Percentiles rank a stretch among this genome's conserved stretches.
Evolutionary conservation across 35 echinoderm and acorn worm genomes (phyloP).

Genomic region (Holothuria glaberrima): DNA sequence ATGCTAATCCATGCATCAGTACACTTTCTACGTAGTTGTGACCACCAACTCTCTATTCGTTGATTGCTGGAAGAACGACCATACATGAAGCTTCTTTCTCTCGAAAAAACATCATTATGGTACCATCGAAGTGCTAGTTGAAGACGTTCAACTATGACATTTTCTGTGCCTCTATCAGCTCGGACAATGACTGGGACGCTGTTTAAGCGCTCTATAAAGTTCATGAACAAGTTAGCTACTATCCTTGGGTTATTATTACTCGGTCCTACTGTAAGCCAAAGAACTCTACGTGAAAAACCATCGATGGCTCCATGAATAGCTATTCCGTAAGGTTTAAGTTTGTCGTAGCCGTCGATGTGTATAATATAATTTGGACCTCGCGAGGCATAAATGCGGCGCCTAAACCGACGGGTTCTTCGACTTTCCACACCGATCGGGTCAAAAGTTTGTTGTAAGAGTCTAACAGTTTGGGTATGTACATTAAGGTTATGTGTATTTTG

Average conservation of each 20-base stretch:
- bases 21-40: neutral
- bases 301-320: constrained; percentile 37
- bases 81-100: constrained; percentile 3
- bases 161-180: constrained; percentile 80
- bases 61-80: neutral
- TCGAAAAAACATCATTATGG: neutral
- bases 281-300: constrained; percentile 7
- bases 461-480: neutral
- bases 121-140: constrained; percentile 33
- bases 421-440: constrained; percentile 69
- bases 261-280: constrained; percentile 56
- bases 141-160: constrained; percentile 38
- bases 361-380: constrained; percentile 24
- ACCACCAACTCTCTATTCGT: constrained; percentile 11
- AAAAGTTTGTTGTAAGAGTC: constrained; percentile 39
- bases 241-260: constrained; percentile 67
- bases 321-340: constrained; percentile 49
- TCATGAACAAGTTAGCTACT: neutral
- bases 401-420: constrained; percentile 49
- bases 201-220: constrained; percentile 11
- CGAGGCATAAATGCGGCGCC: constrained; percentile 9
- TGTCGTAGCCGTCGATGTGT: constrained; percentile 41
- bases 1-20: neutral
- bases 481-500: neutral
- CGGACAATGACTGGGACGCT: constrained; percentile 63